phyloP scores from a whole-genome alignment of 2,113 vertebrate genomes.

The Sitta europaea region DNA sequence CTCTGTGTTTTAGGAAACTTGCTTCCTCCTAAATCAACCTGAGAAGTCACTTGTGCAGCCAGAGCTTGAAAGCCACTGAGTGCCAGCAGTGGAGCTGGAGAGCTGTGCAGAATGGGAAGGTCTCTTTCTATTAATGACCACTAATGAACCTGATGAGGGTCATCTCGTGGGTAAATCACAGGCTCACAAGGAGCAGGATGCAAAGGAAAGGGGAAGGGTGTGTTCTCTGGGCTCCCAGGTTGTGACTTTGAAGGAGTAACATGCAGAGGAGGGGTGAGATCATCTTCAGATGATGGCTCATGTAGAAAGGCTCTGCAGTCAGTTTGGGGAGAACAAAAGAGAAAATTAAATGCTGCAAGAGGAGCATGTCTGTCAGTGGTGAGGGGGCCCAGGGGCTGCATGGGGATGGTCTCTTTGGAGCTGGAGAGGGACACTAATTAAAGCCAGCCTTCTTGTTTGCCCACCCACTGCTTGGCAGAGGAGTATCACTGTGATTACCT shows the following conservation, averaged over 20 bases:
- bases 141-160: not conserved
- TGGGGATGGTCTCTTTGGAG: not conserved
- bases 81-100: not conserved
- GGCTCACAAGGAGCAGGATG: not conserved
- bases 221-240: not conserved
- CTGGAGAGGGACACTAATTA: not conserved
- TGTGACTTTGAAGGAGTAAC: not conserved
- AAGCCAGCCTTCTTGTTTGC: not conserved
- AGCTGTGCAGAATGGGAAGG: not conserved
- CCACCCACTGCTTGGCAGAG: not conserved
- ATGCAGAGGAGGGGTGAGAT: not conserved
- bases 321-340: not conserved
- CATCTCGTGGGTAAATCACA: not conserved
- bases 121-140: not conserved
- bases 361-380: not conserved
- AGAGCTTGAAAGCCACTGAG: not conserved
- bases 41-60: accelerated
- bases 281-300: not conserved
- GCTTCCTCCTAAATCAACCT: not conserved
- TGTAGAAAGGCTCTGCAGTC: not conserved
- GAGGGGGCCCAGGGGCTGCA: not conserved
- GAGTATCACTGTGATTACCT: not conserved
- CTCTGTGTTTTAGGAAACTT: not conserved
- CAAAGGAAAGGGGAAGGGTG: not conserved
- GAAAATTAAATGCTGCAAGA: not conserved